Base-by-base conservation (phyloP, 2,888 invertebrate genomes). In the Lasioglossum vierecki region DNA sequence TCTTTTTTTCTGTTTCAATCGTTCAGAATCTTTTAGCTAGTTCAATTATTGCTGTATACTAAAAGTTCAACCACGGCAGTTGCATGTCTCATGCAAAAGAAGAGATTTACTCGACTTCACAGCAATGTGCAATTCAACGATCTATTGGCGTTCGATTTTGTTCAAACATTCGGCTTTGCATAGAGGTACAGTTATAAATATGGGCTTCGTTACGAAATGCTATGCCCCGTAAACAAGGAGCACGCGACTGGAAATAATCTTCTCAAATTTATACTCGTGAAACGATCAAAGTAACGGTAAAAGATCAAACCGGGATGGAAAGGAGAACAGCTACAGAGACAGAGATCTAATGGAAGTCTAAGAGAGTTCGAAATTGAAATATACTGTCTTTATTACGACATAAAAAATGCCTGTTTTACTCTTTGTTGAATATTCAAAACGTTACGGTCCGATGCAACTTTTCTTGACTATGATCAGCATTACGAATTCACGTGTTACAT, bases 401-500 rank as follows among this genome's bases (percentile, higher is more conserved):
- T 77, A 73, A 79, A 79, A 79, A 82, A 75, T 80, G 76, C 49
- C 78, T 70, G 68, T 49, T 82, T 81, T 66, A 66, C 78, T 79
- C 39, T 79, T 83, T 76, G 72, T 74, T 80, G 73, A 81, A 82
- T 84, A 70, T 76, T 80, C 18, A 79, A 35, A 57, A 79, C 60
- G 22, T 70, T 76, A 82, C 66, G 74, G 66, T 78, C 26, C 44
- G 71, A 85, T 73, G 75, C 74, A 84, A 83, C 41, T 66, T 76
- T 44, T 77, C 39, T 49, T 70, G 82, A 76, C 46, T 35, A 49
- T 80, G 63, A 86, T 87, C 87, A 88, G 79, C 82, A 79, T 85
- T 82, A 88, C n/a, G 11, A 81, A 86, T 79, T 83, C 83, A 77
- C 81, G 53, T 72, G 18, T 88, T 89, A 86, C 89, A 90, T 89